Evolutionary conservation across 2,797 vertebrate genomes (phyloP), one percentile per base, ranked within the genome.

Genomic region (Pachyuromys duprasi): DNA sequence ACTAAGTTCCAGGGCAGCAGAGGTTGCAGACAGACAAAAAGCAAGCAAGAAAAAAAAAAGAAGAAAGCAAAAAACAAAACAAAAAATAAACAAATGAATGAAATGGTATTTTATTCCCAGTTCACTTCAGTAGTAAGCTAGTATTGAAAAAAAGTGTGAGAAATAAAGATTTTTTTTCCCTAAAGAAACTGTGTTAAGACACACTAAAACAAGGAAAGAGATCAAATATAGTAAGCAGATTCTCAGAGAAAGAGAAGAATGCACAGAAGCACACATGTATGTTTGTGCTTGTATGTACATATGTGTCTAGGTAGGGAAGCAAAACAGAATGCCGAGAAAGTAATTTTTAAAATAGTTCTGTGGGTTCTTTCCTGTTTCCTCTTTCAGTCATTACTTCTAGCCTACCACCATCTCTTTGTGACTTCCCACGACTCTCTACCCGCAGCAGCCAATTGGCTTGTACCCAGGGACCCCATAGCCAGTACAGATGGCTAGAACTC

Each of bases 181-280:
- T 91, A 31, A 90, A 79, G 33, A 89, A 70, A 94, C 1, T 36
- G 26, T 86, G 31, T 67, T 69, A 86, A 90, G 45, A 92, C 69
- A 86, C 45, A 33, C 24, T 9, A 39, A n/a, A 94, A 92, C 13
- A 90, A 82, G 39, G 36, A 62, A 55, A 81, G 8, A 90, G n/a
- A 55, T 17, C 53, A 84, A 14, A 28, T 2, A n/a, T n/a, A 4
- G 49, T 33, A 63, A 90, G 22, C 3, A 62, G 65, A 75, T 78
- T 15, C 86, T 63, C 70, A 76, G 36, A 5, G 57, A 80, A 74
- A 6, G 11, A 91, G 28, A 24, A 49, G n/a, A n/a, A 53, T 49
- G 5, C 67, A 33, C 17, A 57, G 62, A 92, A 42, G 14, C 12
- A 39, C 2, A 33, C 17, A 33, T 82, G 24, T 11, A 26, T 3